Evolutionary conservation across 2,113 vertebrate genomes (phyloP).

Genomic region (Bungarus multicinctus): DNA sequence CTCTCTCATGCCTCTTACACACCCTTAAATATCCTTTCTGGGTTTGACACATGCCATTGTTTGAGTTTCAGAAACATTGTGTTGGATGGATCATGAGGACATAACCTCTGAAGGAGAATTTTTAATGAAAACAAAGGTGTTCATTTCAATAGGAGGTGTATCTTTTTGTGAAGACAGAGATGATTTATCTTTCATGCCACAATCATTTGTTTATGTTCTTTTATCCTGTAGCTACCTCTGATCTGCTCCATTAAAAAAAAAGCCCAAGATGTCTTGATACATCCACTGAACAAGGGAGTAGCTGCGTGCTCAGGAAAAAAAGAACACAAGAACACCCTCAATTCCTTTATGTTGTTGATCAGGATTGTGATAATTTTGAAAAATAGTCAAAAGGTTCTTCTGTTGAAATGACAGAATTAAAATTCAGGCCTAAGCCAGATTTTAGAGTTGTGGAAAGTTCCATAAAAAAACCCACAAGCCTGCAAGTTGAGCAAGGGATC

Average conservation of each 20-base stretch:
- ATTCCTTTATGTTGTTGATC: neutral
- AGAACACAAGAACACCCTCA: neutral
- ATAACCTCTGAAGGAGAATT: neutral
- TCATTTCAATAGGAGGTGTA: neutral
- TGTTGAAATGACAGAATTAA: neutral
- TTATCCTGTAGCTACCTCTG: neutral
- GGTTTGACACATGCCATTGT: neutral
- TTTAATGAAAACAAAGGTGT: neutral
- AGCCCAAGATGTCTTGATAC: fast-evolving
- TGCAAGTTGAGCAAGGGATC: no score
- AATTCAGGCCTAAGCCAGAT: no score
- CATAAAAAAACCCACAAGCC: no score
- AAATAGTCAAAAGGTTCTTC: neutral
- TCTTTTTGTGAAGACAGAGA: neutral
- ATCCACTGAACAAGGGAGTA: neutral
- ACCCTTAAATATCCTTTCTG: neutral
- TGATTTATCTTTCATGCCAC: neutral
- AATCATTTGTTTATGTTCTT: neutral
- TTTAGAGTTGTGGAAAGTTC: no score
- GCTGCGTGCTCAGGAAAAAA: neutral
- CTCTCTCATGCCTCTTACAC: neutral
- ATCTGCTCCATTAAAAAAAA: neutral
- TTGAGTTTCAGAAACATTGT: neutral
- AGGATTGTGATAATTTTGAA: neutral
- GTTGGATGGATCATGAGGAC: neutral